Evolutionary conservation across 2,888 invertebrate species (phyloP).

Genomic region (Melanostoma mellinum): DNA sequence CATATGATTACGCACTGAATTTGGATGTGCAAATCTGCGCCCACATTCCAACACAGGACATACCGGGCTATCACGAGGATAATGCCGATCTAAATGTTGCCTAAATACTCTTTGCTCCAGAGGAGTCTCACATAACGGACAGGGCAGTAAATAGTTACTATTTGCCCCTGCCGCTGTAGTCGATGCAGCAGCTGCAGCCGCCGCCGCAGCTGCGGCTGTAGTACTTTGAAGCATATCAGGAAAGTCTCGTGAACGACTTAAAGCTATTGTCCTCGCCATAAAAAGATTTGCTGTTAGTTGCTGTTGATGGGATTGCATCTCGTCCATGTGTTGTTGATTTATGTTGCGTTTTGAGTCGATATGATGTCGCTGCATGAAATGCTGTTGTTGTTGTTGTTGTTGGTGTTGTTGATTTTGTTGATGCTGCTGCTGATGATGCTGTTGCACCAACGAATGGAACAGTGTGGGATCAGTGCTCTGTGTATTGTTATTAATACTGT

Average conservation of each 20-base stretch:
- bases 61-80: constrained; percentile 91
- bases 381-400: constrained; percentile 76
- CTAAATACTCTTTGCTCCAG: constrained; percentile 87
- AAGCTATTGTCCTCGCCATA: constrained; percentile 80
- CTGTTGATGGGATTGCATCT: constrained; percentile 80
- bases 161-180: constrained; percentile 74
- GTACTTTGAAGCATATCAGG: constrained; percentile 81
- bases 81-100: constrained; percentile 90
- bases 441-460: constrained; percentile 73
- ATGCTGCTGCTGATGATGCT: constrained; percentile 76
- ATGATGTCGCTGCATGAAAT: constrained; percentile 77
- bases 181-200: constrained; percentile 78
- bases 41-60: constrained; percentile 91
- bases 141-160: constrained; percentile 83
- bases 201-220: constrained; percentile 80
- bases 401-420: constrained; percentile 72
- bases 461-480: constrained; percentile 69
- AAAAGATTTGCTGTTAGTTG: constrained; percentile 82
- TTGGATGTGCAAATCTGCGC: constrained; percentile 90
- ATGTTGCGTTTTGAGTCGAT: constrained; percentile 75
- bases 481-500: constrained; percentile 70
- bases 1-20: constrained; percentile 94
- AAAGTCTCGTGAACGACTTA: constrained; percentile 80
- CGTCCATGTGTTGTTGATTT: constrained; percentile 78
- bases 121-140: constrained; percentile 88